These are phyloP conservation scores for Alviniconcha strummeri DNA, from an alignment of 2,888 invertebrate genomes.

Conservation along the genomic window DNA sequence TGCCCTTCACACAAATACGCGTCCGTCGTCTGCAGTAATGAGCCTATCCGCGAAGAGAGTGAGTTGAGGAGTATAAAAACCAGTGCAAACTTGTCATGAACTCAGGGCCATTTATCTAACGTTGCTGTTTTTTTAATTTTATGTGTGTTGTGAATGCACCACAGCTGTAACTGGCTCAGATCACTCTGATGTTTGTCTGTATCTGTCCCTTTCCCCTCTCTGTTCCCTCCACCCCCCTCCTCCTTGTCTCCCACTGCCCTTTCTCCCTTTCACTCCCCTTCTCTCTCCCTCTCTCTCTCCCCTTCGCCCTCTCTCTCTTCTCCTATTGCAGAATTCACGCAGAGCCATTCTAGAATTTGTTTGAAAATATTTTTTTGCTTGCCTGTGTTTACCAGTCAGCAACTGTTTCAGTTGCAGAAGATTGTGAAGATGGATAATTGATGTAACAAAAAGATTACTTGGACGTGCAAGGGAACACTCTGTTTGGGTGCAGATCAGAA, in stretches of 20 bases:
- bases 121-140: neutral
- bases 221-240: no score
- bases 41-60: slow-evolving; percentile 50
- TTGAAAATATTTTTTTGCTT: neutral
- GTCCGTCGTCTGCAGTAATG: slow-evolving; percentile 54
- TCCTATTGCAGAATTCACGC: neutral
- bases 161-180: no score
- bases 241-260: no score
- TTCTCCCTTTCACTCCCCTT: no score
- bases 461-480: neutral
- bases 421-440: neutral
- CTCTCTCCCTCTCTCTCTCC: no score
- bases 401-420: neutral
- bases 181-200: no score
- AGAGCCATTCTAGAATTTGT: no score
- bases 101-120: neutral
- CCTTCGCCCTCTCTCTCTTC: neutral
- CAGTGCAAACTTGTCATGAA: no score
- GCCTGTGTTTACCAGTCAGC: neutral
- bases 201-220: no score
- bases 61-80: neutral
- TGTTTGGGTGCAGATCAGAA: neutral
- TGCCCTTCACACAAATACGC: slow-evolving; percentile 52
- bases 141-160: neutral
- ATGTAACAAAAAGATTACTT: neutral